phyloP scores from a whole-genome alignment of 2,888 invertebrate genomes.

The Ophion ventricosus region DNA sequence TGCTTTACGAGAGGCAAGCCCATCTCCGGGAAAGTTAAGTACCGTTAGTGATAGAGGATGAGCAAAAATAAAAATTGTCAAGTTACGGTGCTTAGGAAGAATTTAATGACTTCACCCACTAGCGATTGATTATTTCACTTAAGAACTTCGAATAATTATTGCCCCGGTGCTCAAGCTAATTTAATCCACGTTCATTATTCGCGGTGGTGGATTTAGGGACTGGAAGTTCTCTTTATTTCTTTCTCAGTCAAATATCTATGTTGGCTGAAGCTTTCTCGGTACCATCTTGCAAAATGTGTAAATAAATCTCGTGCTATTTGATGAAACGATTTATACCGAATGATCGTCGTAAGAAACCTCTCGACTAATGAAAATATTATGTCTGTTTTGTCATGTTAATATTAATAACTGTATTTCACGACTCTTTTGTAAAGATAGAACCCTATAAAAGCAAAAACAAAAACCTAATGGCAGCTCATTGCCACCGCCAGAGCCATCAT shows the following conservation, averaged over 20 bases:
- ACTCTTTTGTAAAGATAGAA: background rate
- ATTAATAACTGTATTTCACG: no score
- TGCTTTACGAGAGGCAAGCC: constrained; percentile 34
- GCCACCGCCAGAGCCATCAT: no score
- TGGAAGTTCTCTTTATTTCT: background rate
- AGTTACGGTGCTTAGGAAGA: background rate
- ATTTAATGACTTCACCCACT: background rate
- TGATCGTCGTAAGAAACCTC: no score
- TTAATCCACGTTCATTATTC: background rate
- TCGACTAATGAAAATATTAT: no score
- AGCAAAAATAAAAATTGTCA: background rate
- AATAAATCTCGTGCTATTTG: background rate
- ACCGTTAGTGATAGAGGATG: background rate
- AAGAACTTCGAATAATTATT: background rate
- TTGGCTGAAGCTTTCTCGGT: background rate
- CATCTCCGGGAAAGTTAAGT: constrained; percentile 7
- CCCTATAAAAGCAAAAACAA: background rate
- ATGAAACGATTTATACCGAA: background rate
- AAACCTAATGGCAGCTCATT: no score
- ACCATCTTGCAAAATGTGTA: background rate
- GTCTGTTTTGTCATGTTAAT: no score
- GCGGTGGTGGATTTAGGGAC: background rate
- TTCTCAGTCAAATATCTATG: background rate
- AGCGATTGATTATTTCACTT: background rate
- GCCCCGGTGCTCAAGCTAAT: background rate